Evolutionary conservation across 1,140 invertebrate genomes (phyloP), one percentile per base, ranked within the genome.

Genomic region (Drosophila jambulina): DNA sequence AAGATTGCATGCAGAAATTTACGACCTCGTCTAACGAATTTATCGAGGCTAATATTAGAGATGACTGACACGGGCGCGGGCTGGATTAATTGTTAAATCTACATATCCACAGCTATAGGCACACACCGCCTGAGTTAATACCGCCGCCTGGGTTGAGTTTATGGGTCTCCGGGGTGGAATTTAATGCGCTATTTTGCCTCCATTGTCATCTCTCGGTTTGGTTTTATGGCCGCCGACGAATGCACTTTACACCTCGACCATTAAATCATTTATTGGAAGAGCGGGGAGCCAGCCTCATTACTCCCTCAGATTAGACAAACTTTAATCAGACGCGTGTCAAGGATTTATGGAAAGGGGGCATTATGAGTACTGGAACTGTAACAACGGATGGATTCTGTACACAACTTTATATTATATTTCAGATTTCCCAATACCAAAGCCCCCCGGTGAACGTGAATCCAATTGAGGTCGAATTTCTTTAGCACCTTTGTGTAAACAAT

Each of bases 41-140:
- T 78, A 77, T 87, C 70, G 75, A 32, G 25, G 19, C 69, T 78
- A 82, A 78, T 78, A 82, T 78, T 84, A 80, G 75, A 79, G 64
- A 64, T 75, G 78, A 75, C 78, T 75, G 62, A 23, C 32, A 54
- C 53, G 53, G 51, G 43, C 57, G 34, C 25, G 64, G 45, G 64
- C 63, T 61, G 62, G 54, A 81, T 67, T 72, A 72, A 60, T 72
- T 59, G 69, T 72, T 59, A 60, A 72, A 42, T 72, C 42, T 57
- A 71, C 68, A 72, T 60, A 42, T 71, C 36, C 36, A n/a, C 46
- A n/a, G 63, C n/a, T n/a, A 43, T 53, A 67, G 49, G 21, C 45
- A 46, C 15, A n/a, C 25, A n/a, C 9, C n/a, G 13, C 27, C 53
- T 68, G 34, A 58, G 49, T 9, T 46, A 59, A 59, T 57, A 49